A percentile compares a stretch with the other conserved stretches of the same genome.
Evolutionary conservation across 2,113 vertebrate genomes (phyloP).

Genomic region (Helogale parvula): DNA sequence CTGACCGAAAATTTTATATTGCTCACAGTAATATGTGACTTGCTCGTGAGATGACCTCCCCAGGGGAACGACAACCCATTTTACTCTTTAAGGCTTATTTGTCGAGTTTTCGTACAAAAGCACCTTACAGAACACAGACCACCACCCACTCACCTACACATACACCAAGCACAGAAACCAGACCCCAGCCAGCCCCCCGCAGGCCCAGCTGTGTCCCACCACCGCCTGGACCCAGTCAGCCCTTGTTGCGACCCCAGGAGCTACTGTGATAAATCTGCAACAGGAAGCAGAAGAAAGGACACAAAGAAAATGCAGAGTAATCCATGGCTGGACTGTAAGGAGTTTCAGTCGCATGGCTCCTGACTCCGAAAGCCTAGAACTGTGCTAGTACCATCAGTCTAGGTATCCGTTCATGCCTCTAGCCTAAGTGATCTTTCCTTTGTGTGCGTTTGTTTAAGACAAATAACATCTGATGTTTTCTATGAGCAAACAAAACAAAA

Average conservation of each 20-base stretch:
- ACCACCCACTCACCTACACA: background rate
- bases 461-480: background rate
- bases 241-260: background rate
- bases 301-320: background rate
- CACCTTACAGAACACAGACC: background rate
- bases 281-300: background rate
- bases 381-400: background rate
- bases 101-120: background rate
- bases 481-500: conserved; percentile 28
- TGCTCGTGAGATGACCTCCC: background rate
- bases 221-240: background rate
- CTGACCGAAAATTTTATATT: background rate
- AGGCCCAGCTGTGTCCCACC: background rate
- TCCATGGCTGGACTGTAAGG: background rate
- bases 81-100: background rate
- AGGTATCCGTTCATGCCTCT: background rate
- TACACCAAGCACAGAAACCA: background rate
- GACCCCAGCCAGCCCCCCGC: background rate
- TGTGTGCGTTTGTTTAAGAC: background rate
- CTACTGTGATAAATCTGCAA: background rate
- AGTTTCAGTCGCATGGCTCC: background rate
- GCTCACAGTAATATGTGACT: conserved; percentile 28
- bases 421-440: background rate
- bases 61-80: background rate
- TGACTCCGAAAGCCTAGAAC: background rate